Evolutionary conservation across 2,888 invertebrate species (phyloP).

Genomic region (Tuta absoluta): DNA sequence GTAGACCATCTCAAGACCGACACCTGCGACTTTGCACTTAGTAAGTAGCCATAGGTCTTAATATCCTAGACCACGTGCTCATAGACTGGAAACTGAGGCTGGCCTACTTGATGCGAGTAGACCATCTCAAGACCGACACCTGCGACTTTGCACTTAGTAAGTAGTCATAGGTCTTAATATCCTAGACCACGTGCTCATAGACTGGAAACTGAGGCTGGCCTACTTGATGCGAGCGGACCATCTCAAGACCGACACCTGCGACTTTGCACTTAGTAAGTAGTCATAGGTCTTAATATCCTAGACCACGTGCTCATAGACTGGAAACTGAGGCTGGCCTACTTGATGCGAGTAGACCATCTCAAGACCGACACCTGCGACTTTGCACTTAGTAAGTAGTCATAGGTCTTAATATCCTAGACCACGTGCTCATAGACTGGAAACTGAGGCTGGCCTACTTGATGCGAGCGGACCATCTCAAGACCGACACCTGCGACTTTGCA

Average conservation of each 20-base stretch:
- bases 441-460: slow-evolving; percentile 87
- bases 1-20: slow-evolving; percentile 84
- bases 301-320: slow-evolving; percentile 91
- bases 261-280: slow-evolving; percentile 85
- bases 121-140: slow-evolving; percentile 83
- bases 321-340: slow-evolving; percentile 87
- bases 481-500: slow-evolving; percentile 87
- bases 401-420: slow-evolving; percentile 55
- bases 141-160: slow-evolving; percentile 89
- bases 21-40: slow-evolving; percentile 88
- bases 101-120: slow-evolving; percentile 85
- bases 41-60: slow-evolving; percentile 58
- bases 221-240: slow-evolving; percentile 87
- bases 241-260: slow-evolving; percentile 84
- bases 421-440: slow-evolving; percentile 91
- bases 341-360: slow-evolving; percentile 86
- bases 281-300: neutral
- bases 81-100: slow-evolving; percentile 92
- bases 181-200: slow-evolving; percentile 85
- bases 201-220: slow-evolving; percentile 90
- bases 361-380: slow-evolving; percentile 87
- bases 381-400: slow-evolving; percentile 81
- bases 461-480: slow-evolving; percentile 83
- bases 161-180: slow-evolving; percentile 25
- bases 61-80: slow-evolving; percentile 79